Percentiles rank a stretch among this genome's conserved stretches.
Evolutionary conservation across 2,888 invertebrate species (phyloP).

Genomic region (Endomychus coccineus): DNA sequence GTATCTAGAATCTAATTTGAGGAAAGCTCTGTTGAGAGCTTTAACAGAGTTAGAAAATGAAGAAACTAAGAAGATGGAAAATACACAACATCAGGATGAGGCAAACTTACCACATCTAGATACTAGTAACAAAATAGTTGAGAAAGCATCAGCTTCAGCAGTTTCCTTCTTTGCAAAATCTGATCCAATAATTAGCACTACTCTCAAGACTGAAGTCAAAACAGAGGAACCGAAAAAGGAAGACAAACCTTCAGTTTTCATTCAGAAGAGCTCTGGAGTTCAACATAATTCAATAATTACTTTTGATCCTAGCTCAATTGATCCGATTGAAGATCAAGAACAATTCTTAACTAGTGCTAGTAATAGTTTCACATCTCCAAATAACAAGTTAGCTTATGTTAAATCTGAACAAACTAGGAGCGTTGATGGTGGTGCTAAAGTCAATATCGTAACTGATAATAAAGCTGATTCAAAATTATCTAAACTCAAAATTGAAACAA

Average conservation of each 20-base stretch:
- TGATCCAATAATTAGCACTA: conserved; percentile 36
- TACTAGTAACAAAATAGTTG: conserved; percentile 40
- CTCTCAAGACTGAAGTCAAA: conserved; percentile 15
- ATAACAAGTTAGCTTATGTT: conserved; percentile 10
- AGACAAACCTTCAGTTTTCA: conserved; percentile 28
- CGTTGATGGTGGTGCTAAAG: conserved; percentile 1
- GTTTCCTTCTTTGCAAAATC: conserved; percentile 52
- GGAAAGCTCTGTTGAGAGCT: conserved; percentile 68
- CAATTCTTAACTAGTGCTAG: conserved; percentile 36
- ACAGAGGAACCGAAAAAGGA: conserved; percentile 15
- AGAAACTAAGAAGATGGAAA: conserved; percentile 41
- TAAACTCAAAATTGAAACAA: conserved; percentile 20
- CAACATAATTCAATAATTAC: conserved; percentile 31
- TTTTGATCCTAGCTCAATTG: conserved; percentile 12
- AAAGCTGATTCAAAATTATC: conserved; percentile 13
- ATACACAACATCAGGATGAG: conserved; percentile 39
- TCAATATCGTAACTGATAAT: not conserved
- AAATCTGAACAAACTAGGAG: conserved; percentile 17
- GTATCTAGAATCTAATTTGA: conserved; percentile 64
- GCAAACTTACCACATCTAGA: conserved; percentile 26
- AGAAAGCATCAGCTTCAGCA: conserved; percentile 49
- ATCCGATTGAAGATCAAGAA: conserved; percentile 28
- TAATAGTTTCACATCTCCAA: conserved; percentile 26
- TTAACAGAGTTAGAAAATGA: conserved; percentile 67
- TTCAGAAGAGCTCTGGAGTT: conserved; percentile 35